A percentile compares a stretch with the other conserved stretches of the same genome.
Conservation (phyloP, 2,888 invertebrate genomes). For the Caradrina clavipalpis region DNA sequence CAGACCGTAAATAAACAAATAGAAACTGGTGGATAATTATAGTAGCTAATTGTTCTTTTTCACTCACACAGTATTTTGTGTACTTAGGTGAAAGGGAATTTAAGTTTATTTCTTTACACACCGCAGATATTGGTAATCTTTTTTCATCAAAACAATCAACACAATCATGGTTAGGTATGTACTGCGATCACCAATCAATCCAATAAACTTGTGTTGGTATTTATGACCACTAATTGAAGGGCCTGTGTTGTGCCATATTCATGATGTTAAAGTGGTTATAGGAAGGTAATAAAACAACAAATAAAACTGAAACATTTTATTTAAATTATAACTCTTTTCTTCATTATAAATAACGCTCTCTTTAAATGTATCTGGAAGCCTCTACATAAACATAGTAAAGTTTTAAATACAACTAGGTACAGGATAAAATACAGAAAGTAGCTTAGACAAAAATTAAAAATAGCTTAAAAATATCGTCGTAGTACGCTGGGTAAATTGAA, state of each 20-base stretch:
- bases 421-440: slow-evolving; percentile 73
- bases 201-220: neutral
- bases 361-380: slow-evolving; percentile 88
- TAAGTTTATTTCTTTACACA: neutral
- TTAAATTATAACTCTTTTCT: slow-evolving; percentile 84
- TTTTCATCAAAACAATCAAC: no score
- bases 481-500: slow-evolving; percentile 61
- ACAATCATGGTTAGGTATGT: no score
- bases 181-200: neutral
- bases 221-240: neutral
- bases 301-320: slow-evolving; percentile 88
- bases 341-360: slow-evolving; percentile 88
- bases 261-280: neutral
- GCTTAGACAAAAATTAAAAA: slow-evolving; percentile 63
- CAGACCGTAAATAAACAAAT: no score
- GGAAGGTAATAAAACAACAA: slow-evolving; percentile 70
- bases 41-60: neutral
- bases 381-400: slow-evolving; percentile 85
- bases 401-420: slow-evolving; percentile 70
- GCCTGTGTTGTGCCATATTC: neutral
- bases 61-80: neutral
- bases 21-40: neutral
- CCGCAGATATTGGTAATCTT: no score
- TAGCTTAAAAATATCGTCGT: slow-evolving; percentile 67
- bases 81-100: neutral